Conservation (phyloP, 2,888 invertebrate species). For the Parapristionchus giblindavisi region DNA sequence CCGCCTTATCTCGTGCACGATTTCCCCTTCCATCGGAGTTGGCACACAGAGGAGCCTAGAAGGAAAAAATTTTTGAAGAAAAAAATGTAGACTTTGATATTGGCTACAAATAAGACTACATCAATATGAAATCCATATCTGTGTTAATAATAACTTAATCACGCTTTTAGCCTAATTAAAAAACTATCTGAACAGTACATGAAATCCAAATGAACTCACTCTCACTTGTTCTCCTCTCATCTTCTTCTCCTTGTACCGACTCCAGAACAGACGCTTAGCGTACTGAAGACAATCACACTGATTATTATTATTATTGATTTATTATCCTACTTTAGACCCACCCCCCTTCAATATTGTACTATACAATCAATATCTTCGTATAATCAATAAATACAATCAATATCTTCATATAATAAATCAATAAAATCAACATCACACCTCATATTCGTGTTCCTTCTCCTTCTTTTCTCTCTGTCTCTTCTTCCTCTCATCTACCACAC, state of each 20-base stretch:
- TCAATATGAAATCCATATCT: no score
- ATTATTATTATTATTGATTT: not conserved
- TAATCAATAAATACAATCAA: not conserved
- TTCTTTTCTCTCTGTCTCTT: constrained; percentile 24
- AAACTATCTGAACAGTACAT: no score
- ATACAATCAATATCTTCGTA: not conserved
- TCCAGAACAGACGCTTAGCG: constrained; percentile 14
- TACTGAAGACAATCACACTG: constrained; percentile 8
- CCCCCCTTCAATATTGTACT: not conserved
- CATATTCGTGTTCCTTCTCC: constrained; percentile 31
- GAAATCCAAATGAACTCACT: not conserved
- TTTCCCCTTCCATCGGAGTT: no score
- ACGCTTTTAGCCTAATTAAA: no score
- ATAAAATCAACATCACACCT: not conserved
- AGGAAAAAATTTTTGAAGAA: no score
- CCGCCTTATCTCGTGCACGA: no score
- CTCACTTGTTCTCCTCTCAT: not conserved
- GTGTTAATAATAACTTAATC: no score
- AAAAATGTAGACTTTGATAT: no score
- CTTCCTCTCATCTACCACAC: constrained; percentile 26
- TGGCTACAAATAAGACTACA: no score
- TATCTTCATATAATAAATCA: not conserved
- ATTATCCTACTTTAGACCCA: not conserved
- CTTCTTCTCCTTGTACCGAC: constrained; percentile 22
- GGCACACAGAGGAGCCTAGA: no score